A percentile compares a stretch with the other conserved stretches of the same genome.
These are phyloP conservation scores for Phaonia tiefii DNA, from an alignment of 2,888 invertebrate species.

Conservation along the genomic window DNA sequence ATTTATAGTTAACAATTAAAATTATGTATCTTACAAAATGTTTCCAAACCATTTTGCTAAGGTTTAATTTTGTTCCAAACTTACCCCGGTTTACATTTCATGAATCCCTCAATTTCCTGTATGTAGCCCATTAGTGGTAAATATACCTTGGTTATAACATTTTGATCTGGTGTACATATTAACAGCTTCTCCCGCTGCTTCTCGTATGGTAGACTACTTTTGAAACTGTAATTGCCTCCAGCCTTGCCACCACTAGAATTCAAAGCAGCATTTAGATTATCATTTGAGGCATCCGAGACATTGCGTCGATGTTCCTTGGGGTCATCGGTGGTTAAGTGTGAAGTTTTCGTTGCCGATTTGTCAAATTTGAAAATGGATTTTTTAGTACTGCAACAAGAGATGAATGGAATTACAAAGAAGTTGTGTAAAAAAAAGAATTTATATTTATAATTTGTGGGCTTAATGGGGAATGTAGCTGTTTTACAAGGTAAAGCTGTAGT, in stretches of 20 bases:
- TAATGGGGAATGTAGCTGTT: no score
- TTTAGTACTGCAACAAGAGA: slow-evolving; percentile 79
- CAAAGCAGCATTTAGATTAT: slow-evolving; percentile 71
- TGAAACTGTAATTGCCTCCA: slow-evolving; percentile 66
- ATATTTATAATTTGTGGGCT: no score
- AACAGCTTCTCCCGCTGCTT: slow-evolving; percentile 83
- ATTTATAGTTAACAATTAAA: no score
- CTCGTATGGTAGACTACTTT: slow-evolving; percentile 66
- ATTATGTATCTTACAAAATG: no score
- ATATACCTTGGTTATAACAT: slow-evolving; percentile 89
- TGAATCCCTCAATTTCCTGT: slow-evolving; percentile 89
- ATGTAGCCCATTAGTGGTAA: slow-evolving; percentile 91
- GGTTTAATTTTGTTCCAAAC: no score
- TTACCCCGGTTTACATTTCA: slow-evolving; percentile 83
- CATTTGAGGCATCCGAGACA: slow-evolving; percentile 79
- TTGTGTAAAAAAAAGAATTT: no score
- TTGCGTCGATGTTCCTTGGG: slow-evolving; percentile 79
- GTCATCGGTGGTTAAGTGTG: slow-evolving; percentile 35
- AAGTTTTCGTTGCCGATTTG: slow-evolving; percentile 79
- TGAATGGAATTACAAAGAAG: background rate
- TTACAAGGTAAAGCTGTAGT: background rate
- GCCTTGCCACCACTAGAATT: slow-evolving; percentile 65
- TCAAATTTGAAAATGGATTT: slow-evolving; percentile 87
- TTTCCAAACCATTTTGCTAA: no score
- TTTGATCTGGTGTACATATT: slow-evolving; percentile 89